These are phyloP conservation scores for Crotalus horridus DNA, from an alignment of 2,113 vertebrate species.

Conservation along the genomic window DNA sequence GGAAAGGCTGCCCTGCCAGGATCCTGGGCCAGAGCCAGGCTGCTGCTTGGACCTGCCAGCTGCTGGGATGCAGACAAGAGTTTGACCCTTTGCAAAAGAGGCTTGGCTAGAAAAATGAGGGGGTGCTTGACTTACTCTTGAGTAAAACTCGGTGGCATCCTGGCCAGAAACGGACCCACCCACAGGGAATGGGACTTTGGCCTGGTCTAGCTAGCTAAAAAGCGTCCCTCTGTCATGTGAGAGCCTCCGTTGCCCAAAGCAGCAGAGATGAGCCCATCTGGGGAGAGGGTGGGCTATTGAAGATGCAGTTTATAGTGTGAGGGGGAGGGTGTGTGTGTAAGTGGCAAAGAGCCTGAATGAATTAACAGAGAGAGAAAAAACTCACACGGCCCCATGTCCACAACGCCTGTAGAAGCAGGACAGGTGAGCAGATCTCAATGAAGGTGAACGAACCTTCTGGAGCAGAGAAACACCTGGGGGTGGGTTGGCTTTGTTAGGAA, in stretches of 20 bases:
- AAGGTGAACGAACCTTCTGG: background rate
- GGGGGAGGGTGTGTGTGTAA: background rate
- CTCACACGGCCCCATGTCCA: background rate
- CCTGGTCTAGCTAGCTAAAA: background rate
- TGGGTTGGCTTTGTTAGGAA: background rate
- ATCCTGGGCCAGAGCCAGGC: background rate
- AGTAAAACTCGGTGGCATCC: background rate
- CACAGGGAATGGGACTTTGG: background rate
- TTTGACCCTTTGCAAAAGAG: background rate
- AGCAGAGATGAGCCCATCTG: background rate
- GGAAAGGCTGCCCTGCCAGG: background rate
- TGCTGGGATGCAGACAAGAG: background rate
- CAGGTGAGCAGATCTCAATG: background rate
- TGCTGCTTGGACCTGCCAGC: background rate
- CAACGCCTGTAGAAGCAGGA: background rate
- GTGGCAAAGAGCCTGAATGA: too few species aligned
- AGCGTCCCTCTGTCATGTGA: background rate
- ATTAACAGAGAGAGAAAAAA: background rate
- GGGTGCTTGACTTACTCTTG: background rate
- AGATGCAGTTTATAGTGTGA: background rate
- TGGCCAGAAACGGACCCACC: background rate
- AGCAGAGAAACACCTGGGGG: background rate
- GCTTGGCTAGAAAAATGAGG: background rate
- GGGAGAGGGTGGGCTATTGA: background rate
- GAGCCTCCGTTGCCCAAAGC: background rate